phyloP scores from a whole-genome alignment of 2,888 invertebrate genomes.

The Athalia circularis region DNA sequence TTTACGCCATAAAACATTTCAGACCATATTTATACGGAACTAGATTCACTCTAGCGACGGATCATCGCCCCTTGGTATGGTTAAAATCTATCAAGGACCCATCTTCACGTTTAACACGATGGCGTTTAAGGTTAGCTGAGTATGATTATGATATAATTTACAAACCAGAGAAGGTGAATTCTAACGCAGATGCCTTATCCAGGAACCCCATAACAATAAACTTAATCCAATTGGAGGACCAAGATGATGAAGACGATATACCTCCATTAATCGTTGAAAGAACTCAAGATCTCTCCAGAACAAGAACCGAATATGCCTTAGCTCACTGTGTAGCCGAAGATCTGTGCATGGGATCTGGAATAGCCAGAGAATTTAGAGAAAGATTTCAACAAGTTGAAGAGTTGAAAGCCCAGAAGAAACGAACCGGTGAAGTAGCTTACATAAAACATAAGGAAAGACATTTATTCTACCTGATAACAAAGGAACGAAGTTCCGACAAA shows the following conservation, averaged over 20 bases:
- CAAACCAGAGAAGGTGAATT: conserved; percentile 39
- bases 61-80: conserved; percentile 49
- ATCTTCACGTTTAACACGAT: conserved; percentile 45
- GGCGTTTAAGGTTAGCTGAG: conserved; percentile 43
- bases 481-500: background rate
- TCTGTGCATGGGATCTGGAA: conserved; percentile 24
- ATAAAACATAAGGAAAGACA: background rate
- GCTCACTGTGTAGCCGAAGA: conserved; percentile 45
- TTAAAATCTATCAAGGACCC: conserved; percentile 38
- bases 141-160: conserved; percentile 44
- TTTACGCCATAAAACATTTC: conserved; percentile 51
- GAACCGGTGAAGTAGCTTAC: conserved; percentile 31
- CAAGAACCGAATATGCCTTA: background rate
- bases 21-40: conserved; percentile 52
- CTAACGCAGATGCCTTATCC: conserved; percentile 37
- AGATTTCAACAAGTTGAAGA: conserved; percentile 1
- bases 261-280: background rate
- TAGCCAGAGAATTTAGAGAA: conserved; percentile 21
- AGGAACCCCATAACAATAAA: background rate
- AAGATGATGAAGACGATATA: no score
- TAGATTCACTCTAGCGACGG: conserved; percentile 49
- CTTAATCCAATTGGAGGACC: no score
- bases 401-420: background rate
- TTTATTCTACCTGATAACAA: conserved; percentile 22
- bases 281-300: background rate